phyloP scores from a whole-genome alignment of 2,888 invertebrate species.

The Pecten maximus region DNA sequence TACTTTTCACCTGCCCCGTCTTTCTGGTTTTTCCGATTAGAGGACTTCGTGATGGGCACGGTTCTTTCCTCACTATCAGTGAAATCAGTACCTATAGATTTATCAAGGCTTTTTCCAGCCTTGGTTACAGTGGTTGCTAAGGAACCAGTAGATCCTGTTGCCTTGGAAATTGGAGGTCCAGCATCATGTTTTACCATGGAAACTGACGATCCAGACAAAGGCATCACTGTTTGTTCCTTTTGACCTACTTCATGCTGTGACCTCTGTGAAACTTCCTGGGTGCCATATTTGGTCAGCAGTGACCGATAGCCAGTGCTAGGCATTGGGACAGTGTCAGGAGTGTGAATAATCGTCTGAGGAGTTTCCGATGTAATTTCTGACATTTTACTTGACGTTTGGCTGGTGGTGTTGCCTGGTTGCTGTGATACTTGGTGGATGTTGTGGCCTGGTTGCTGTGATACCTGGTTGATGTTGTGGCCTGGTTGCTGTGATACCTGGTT shows the following conservation, averaged over 20 bases:
- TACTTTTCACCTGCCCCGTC: not conserved
- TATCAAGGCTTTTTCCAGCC: not conserved
- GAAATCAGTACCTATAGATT: not conserved
- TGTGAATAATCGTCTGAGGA: not conserved
- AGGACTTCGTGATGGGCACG: not conserved
- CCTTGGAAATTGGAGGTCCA: not conserved
- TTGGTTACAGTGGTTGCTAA: not conserved
- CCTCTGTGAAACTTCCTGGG: not conserved
- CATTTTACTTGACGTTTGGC: not conserved
- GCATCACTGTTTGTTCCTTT: not conserved
- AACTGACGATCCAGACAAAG: not conserved
- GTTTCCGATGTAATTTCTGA: not conserved
- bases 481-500: not conserved
- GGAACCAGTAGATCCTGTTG: not conserved
- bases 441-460: not conserved
- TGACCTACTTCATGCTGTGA: not conserved
- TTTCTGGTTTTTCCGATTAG: not conserved
- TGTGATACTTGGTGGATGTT: not conserved
- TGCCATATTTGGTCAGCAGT: not conserved
- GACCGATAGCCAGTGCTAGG: not conserved
- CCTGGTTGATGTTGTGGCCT: not conserved
- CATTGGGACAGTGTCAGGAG: not conserved
- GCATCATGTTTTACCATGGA: not conserved
- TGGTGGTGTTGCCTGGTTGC: not conserved
- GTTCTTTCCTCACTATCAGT: not conserved